These are phyloP conservation scores for Bergia sp. DNA, from an alignment of 92 coral and sea anemone species.

Conservation along the genomic window DNA sequence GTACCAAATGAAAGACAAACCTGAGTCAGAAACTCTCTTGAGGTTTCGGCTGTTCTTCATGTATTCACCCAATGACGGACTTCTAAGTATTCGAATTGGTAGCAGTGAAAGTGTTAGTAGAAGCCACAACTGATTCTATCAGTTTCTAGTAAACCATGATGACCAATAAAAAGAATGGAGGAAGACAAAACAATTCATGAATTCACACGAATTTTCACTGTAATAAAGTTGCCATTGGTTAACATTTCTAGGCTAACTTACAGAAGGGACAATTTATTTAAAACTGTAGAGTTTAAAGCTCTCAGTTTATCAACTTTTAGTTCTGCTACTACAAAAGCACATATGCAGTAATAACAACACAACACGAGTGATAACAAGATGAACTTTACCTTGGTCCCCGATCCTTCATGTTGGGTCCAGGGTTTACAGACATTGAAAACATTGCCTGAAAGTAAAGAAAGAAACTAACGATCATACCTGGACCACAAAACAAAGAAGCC, in stretches of 20 bases:
- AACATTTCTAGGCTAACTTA: no score
- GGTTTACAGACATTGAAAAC: constrained; percentile 79
- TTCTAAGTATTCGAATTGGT: constrained; percentile 41
- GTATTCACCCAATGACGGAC: constrained; percentile 84
- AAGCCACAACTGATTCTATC: no score
- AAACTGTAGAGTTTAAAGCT: no score
- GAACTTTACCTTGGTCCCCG: constrained; percentile 60
- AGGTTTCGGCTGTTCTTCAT: constrained; percentile 91
- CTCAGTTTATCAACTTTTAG: not conserved
- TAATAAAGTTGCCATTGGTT: no score
- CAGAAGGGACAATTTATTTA: no score
- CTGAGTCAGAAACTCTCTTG: constrained; percentile 76
- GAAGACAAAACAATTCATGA: no score
- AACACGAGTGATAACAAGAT: not conserved
- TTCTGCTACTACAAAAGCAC: not conserved
- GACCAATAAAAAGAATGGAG: no score
- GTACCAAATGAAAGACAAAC: constrained; percentile 29
- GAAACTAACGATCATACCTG: not conserved
- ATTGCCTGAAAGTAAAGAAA: constrained; percentile 63
- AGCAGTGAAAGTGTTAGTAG: not conserved
- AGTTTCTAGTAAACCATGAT: no score
- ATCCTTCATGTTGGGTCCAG: constrained; percentile 52
- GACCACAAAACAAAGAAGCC: no score
- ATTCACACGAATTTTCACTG: no score
- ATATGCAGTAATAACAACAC: not conserved